These are phyloP conservation scores for Thalassaphorura encarpata DNA, from an alignment of 1,140 invertebrate genomes.

Conservation along the genomic window DNA sequence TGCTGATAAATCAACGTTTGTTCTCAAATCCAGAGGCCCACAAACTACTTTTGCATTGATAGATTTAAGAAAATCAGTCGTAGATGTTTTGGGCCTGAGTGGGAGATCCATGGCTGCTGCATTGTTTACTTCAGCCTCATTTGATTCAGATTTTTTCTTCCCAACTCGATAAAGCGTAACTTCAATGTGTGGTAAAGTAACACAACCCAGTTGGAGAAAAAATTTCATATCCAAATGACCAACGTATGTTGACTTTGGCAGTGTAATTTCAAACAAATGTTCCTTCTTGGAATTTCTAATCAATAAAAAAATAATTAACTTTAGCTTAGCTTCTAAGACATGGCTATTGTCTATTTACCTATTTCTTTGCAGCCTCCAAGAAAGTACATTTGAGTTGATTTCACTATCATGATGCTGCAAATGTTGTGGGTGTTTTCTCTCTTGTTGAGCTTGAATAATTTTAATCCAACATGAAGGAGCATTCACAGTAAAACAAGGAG, in stretches of 20 bases:
- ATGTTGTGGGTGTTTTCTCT: constrained; percentile 67
- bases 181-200: constrained; percentile 51
- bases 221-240: constrained; percentile 83
- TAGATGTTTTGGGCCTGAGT: constrained; percentile 60
- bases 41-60: constrained; percentile 83
- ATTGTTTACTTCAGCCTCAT: constrained; percentile 10
- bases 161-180: constrained; percentile 51
- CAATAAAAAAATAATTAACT: constrained; percentile 10
- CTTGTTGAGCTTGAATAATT: constrained; percentile 78
- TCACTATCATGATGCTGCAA: constrained; percentile 63
- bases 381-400: constrained; percentile 56
- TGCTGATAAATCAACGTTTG: constrained; percentile 71
- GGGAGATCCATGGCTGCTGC: constrained; percentile 23
- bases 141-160: constrained; percentile 2
- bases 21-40: constrained; percentile 68
- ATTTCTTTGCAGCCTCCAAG: constrained; percentile 76
- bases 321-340: constrained; percentile 6
- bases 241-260: constrained; percentile 58
- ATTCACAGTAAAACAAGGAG: constrained; percentile 63
- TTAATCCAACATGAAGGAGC: constrained; percentile 77
- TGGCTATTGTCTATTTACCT: constrained; percentile 43
- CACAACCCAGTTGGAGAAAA: constrained; percentile 60
- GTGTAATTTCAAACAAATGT: constrained; percentile 76
- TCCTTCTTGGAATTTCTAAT: constrained; percentile 51
- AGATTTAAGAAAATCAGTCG: constrained; percentile 66